Evolutionary conservation across 2,797 vertebrate genomes (phyloP).

Genomic region (Sebastiscus albofasciatus): DNA sequence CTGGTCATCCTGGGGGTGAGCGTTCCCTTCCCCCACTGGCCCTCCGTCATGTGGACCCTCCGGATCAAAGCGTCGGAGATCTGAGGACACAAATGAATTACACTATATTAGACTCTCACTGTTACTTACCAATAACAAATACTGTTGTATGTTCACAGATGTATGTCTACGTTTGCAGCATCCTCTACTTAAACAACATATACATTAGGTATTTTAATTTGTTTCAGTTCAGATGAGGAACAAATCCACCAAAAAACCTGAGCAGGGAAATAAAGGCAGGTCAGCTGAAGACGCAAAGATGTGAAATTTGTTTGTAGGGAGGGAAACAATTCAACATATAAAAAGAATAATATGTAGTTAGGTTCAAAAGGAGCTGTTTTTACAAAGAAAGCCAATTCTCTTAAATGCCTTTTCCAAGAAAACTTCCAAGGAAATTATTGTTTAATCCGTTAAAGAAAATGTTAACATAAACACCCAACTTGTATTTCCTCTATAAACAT

Average conservation of each 20-base stretch:
- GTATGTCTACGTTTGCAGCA: too few relatives aligned
- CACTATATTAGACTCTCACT: too few relatives aligned
- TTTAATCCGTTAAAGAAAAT: neutral
- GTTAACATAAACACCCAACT: neutral
- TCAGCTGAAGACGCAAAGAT: neutral
- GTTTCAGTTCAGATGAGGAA: too few relatives aligned
- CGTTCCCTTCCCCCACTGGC: constrained; percentile 98
- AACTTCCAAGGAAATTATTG: neutral
- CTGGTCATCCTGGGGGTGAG: constrained; percentile 97
- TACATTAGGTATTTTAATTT: too few relatives aligned
- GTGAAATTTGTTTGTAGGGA: neutral
- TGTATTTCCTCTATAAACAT: neutral
- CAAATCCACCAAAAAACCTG: neutral
- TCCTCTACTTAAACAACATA: too few relatives aligned
- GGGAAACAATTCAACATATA: neutral
- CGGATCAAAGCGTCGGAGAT: constrained; percentile 98
- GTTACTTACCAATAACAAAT: too few relatives aligned
- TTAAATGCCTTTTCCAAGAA: neutral
- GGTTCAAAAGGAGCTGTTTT: neutral
- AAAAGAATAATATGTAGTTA: neutral
- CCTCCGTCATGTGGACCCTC: constrained; percentile 95
- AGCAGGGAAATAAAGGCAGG: neutral
- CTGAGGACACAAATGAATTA: constrained; percentile 71
- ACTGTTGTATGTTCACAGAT: too few relatives aligned
- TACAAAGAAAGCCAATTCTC: neutral